Base-by-base conservation (phyloP, 2,888 invertebrate genomes). In the Lycophotia porphyrea region DNA sequence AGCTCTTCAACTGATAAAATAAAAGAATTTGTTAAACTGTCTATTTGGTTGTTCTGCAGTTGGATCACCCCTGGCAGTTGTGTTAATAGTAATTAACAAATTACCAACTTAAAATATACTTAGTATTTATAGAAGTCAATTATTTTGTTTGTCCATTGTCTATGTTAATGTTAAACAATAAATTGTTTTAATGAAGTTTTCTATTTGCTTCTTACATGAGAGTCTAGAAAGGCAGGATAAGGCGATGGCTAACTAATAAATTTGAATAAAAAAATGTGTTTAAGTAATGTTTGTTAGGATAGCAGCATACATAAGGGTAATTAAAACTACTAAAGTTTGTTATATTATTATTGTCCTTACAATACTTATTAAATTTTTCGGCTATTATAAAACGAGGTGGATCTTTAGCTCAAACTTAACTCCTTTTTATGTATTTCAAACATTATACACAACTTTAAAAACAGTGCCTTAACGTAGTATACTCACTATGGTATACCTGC, bases 31-130 rank as follows among this genome's bases (percentile, higher is more conserved):
- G 5, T 47, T 7, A 21, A 47, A 21, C 47, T 47, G 15, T 49
- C 49, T 24, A 24, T 47, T 49, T 3, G 7, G 4, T 24, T 24
- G 24, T n/a, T 42, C 39, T 13, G 27, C n/a, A 49, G 24, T 34
- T 27, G 39, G 18, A 52, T 27, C 52, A 69, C 58, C 58, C 39
- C 69, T 42, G 60, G 69, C 39, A 69, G 42, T 58, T 58, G 52
- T 21, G 5, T 8, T 27, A 55, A 39, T 21, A 27, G 15, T 55
- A 68, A 39, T 11, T 21, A 49, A 49, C 49, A 11, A 49, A 49
- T 31, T 47, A 15, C 5, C 1, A 52, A 36, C n/a, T 8, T 24
- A 47, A 24, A 65, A 27, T 27, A 21, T 4, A 65, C 27, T 47
- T 49, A 24, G 44, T 47, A n/a, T n/a, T 5, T 36, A n/a, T n/a